Evolutionary conservation across 2,113 vertebrate species (phyloP), one percentile per base, ranked within the genome.

Genomic region (Dolichallabes microphthalmus): DNA sequence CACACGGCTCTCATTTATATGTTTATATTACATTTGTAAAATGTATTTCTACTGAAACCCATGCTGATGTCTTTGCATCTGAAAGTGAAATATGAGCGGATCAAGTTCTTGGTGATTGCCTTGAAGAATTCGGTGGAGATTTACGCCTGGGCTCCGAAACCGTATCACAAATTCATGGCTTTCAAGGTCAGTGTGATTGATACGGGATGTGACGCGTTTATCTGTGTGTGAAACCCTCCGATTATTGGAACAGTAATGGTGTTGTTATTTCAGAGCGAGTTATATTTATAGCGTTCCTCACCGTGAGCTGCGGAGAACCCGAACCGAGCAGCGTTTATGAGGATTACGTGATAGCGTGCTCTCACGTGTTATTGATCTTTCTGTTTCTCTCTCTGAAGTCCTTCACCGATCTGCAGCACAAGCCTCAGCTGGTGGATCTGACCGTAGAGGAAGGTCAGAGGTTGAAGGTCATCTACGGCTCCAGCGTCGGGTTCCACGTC

Each of bases 131-230:
- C 98, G 1, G 98, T 99, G 87, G 98, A 99, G 93, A 99, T 99
- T 91, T 99, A 99, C 53, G 98, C 98, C 80, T 99, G 98, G 98
- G 98, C 98, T 80, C 98, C 98, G 17, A 99, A 99, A 94, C 98
- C 98, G 2, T 99, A 99, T 92, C 98, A 99, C 93, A 99, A 99
- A 93, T 99, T 99, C 83, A 99, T 99, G 98, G 98, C 98, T 83
- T 99, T 99, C 93, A 99, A 99, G 97, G 98, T 99, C 91, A 90
- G 94, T 82, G 25, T 68, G 22, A 68, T 63, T 35, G 82, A 25
- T 39, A 9, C 4, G 39, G 39, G 39, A 39, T 10, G 14, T 9
- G n/a, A 35, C 7, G 20, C 11, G 35, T 71, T 64, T 66, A 22
- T 82, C 75, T 35, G 69, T 30, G 57, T 35, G 55, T 77, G 27